Conservation (phyloP, 2,888 invertebrate genomes). For the Griposia aprilina region DNA sequence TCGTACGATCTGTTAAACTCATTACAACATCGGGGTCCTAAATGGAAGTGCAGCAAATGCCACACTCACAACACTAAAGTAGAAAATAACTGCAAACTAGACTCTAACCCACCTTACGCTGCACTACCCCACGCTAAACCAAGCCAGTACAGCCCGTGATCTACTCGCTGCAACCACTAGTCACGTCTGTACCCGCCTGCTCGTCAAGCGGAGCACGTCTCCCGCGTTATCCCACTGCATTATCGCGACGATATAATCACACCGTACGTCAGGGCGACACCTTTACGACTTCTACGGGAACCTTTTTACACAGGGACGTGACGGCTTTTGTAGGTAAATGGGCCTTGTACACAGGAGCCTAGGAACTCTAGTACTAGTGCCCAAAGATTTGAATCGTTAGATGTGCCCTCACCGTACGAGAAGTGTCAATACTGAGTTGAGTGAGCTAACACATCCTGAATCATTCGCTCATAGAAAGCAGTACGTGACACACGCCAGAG, state of each 20-base stretch:
- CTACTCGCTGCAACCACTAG: conserved; percentile 36
- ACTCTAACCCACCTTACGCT: background rate
- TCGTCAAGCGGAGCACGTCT: conserved; percentile 57
- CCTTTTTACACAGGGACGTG: conserved; percentile 60
- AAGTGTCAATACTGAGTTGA: background rate
- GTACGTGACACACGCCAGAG: background rate
- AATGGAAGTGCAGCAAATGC: conserved; percentile 9
- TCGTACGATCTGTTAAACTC: background rate
- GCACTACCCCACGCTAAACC: conserved; percentile 28
- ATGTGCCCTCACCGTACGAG: background rate
- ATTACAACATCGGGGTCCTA: background rate
- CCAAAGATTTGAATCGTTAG: conserved; percentile 1
- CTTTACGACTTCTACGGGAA: conserved; percentile 49
- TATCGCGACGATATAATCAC: conserved; percentile 66
- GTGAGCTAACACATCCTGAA: background rate
- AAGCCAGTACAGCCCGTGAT: conserved; percentile 25
- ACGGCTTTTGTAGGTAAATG: conserved; percentile 46
- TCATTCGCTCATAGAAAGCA: background rate
- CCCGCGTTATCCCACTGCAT: conserved; percentile 54
- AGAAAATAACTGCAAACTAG: conserved; percentile 31
- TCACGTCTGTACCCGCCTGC: conserved; percentile 52
- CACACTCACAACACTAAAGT: background rate
- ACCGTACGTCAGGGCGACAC: conserved; percentile 59
- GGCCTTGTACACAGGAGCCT: conserved; percentile 13
- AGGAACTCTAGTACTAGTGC: conserved; percentile 8